These are phyloP conservation scores for Caenorhabditis sinica DNA, from an alignment of 2,888 invertebrate species.

Conservation along the genomic window DNA sequence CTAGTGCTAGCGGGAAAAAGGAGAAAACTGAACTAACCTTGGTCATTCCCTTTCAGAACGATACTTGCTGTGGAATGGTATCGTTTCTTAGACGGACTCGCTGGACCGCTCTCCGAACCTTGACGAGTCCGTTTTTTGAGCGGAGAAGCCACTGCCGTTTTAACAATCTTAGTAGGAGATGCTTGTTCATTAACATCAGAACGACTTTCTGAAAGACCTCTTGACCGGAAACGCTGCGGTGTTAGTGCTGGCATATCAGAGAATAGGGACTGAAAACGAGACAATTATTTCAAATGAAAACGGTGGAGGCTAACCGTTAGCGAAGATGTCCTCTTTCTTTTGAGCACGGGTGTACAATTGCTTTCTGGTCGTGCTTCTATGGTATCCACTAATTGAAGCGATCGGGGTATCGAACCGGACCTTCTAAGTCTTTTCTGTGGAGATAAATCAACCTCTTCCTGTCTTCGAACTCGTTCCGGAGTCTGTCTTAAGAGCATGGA, in stretches of 20 bases:
- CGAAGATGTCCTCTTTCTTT: slow-evolving; percentile 50
- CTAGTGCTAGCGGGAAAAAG: background rate
- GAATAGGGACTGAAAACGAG: slow-evolving; percentile 7
- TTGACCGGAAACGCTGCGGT: slow-evolving; percentile 36
- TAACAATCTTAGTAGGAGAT: background rate
- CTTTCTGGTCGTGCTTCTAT: background rate
- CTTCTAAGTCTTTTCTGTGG: slow-evolving; percentile 8
- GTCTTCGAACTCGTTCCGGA: slow-evolving; percentile 35
- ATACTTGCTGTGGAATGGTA: background rate
- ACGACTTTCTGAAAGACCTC: background rate
- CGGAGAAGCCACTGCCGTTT: background rate
- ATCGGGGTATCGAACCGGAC: slow-evolving; percentile 9
- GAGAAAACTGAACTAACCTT: background rate
- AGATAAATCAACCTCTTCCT: slow-evolving; percentile 13
- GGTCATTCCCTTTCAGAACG: background rate
- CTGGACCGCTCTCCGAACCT: slow-evolving; percentile 1
- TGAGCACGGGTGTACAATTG: slow-evolving; percentile 5
- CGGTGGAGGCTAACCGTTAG: background rate
- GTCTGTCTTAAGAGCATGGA: slow-evolving; percentile 57
- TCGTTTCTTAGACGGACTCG: slow-evolving; percentile 34
- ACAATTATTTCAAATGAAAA: background rate
- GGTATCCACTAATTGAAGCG: background rate
- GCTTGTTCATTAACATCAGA: background rate
- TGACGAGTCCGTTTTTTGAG: slow-evolving; percentile 32
- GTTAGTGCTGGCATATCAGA: slow-evolving; percentile 22